phyloP scores from a whole-genome alignment of 2,888 invertebrate genomes.

The Tenthredo distinguenda region DNA sequence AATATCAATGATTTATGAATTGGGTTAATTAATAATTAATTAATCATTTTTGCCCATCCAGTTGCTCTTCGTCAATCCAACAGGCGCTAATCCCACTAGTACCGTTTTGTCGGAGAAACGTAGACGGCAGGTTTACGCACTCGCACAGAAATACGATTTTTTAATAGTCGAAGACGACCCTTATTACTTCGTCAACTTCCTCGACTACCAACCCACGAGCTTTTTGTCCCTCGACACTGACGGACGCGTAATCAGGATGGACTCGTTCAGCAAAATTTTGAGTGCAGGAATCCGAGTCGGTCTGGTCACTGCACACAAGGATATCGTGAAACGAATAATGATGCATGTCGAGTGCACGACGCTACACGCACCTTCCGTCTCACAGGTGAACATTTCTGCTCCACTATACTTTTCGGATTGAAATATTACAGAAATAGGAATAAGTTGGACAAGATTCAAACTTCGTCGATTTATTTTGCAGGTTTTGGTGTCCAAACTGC shows the following conservation, averaged over 20 bases:
- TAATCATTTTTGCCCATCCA: slow-evolving; percentile 69
- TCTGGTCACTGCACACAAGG: slow-evolving; percentile 85
- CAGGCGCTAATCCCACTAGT: slow-evolving; percentile 89
- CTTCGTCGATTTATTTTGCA: slow-evolving; percentile 66
- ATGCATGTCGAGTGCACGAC: slow-evolving; percentile 84
- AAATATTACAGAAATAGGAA: background rate
- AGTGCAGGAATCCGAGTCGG: slow-evolving; percentile 87
- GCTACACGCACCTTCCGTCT: slow-evolving; percentile 82
- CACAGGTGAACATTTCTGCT: slow-evolving; percentile 79
- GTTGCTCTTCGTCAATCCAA: slow-evolving; percentile 87
- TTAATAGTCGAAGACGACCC: slow-evolving; percentile 91
- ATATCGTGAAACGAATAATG: slow-evolving; percentile 82
- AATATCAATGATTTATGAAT: background rate
- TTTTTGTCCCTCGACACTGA: slow-evolving; percentile 87
- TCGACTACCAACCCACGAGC: slow-evolving; percentile 81
- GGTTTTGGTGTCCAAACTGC: slow-evolving; percentile 81
- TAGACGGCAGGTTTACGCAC: slow-evolving; percentile 84
- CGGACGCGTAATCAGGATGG: slow-evolving; percentile 87
- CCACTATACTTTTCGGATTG: background rate
- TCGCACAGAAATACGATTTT: slow-evolving; percentile 87
- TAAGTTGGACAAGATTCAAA: background rate
- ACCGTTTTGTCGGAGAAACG: slow-evolving; percentile 83
- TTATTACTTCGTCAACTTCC: slow-evolving; percentile 88
- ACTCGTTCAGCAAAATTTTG: slow-evolving; percentile 88
- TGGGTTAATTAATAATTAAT: background rate